Base-by-base conservation (phyloP, 2,888 invertebrate genomes). In the Papilio demoleus region DNA sequence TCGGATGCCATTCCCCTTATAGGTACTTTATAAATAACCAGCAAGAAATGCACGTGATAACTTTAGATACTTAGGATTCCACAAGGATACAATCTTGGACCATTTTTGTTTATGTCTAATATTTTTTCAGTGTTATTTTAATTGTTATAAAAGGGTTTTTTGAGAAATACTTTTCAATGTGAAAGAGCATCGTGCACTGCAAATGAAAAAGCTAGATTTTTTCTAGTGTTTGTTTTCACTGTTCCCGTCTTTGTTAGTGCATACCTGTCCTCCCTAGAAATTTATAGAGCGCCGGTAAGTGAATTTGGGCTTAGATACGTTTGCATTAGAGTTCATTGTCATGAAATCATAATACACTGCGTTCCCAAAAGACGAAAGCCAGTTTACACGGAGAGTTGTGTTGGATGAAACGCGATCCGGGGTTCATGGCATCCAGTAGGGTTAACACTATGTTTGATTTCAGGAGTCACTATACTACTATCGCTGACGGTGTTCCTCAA, bases 401-500 rank as follows among this genome's bases (percentile, higher is more conserved):
- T 79, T 58, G 36, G 24, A 63, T 24, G 24, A 34, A 19, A 61
- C 67, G 65, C 61, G 36, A 60, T 14, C 34, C 36, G 19, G 38
- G 45, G 47, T 56, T 17, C 42, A 24, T 59, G n/a, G 59, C 56
- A 34, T 47, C 40, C 67, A 36, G 76, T 82, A 79, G 85, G 86
- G 84, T 93, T 93, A 93, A 94, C 92, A 85, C 84, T 94, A 86
- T 94, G 90, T 94, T 94, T 94, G 95, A 94, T 97, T 97, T 93
- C 97, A 98, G 98, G 98, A 95, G 98, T 99, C 94, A 98, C 98
- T 94, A 98, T 99, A 94, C 97, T 99, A 94, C 97, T 99, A 93
- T 99, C 99, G 93, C 97, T 99, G 95, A 99, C 99, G 95, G 99
- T 99, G 95, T 99, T 99, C 95, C 97, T 99, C 95, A 98, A 99